A percentile compares a stretch with the other conserved stretches of the same genome.
phyloP scores from a whole-genome alignment of 2,797 vertebrate species.

The Chiroxiphia lanceolata region DNA sequence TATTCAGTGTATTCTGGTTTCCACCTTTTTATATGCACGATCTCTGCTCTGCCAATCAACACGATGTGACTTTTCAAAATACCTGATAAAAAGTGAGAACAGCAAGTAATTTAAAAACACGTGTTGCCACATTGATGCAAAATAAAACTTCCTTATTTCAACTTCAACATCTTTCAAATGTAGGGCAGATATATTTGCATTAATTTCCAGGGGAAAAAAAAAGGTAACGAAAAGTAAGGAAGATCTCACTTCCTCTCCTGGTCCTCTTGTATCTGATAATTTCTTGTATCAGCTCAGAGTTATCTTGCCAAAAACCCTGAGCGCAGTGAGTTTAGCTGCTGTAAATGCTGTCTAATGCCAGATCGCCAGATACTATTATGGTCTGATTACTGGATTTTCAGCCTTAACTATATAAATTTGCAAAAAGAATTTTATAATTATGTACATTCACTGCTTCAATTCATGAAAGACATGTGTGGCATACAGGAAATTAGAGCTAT shows the following conservation, averaged over 20 bases:
- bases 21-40: not conserved
- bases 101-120: not conserved
- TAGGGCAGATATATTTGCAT: not conserved
- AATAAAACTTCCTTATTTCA: not conserved
- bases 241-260: not conserved
- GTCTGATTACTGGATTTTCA: conserved; percentile 34
- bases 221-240: not conserved
- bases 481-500: not conserved
- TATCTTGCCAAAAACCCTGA: not conserved
- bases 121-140: not conserved
- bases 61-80: not conserved
- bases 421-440: conserved; percentile 35
- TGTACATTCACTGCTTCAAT: not conserved
- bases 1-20: not conserved
- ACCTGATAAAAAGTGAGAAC: not conserved
- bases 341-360: not conserved
- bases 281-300: rapidly evolving
- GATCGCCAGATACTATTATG: not conserved
- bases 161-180: not conserved
- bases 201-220: not conserved
- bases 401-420: conserved; percentile 34
- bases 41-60: not conserved
- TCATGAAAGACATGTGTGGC: conserved; percentile 13
- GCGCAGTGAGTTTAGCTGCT: not conserved
- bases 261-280: not conserved